Evolutionary conservation across 2,797 vertebrate genomes (phyloP), one percentile per base, ranked within the genome.

Genomic region (Gallinago nigripennis): DNA sequence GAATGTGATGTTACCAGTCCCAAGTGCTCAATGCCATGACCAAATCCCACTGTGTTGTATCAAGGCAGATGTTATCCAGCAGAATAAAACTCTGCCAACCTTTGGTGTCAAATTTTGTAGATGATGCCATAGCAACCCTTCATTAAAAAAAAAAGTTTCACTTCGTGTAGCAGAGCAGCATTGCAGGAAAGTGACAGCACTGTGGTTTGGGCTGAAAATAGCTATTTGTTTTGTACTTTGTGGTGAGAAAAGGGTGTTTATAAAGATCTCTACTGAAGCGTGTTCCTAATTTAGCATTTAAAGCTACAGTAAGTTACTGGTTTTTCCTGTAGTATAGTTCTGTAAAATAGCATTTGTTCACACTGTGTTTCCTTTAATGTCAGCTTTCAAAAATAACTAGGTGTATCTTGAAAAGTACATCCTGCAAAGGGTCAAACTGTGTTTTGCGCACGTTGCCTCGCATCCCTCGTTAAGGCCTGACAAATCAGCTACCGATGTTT

Each of bases 361-460:
- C 19, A 31, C 3, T 56, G 35, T 1, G 5, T 25, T 88, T 79
- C 33, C 54, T 64, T 83, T 61, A 50, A 48, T 15, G 30, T 57
- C 71, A 58, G 13, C 63, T 72, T 71, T 39, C 16, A 56, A 46
- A 81, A 70, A 27, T 43, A 56, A n/a, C 33, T 31, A 54, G 11
- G 30, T 30, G 6, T 41, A 16, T 56, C 28, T 43, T 51, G n/a
- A 33, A 10, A 63, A 66, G 39, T 60, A 33, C 12, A 1, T 71
- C 35, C 10, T 4, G 12, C 41, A 58, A 9, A 79, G 71, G 37
- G 57, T 56, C 30, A 45, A 3, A n/a, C 27, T 16, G 31, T 46
- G 33, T 37, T 76, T n/a, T 45, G 48, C 5, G 2, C 5, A 2
- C 14, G 1, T 33, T 69, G 64, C 51, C 13, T 0, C 9, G 28